Conservation (phyloP, 1,140 invertebrate species). For the Drosophila sucinea region DNA sequence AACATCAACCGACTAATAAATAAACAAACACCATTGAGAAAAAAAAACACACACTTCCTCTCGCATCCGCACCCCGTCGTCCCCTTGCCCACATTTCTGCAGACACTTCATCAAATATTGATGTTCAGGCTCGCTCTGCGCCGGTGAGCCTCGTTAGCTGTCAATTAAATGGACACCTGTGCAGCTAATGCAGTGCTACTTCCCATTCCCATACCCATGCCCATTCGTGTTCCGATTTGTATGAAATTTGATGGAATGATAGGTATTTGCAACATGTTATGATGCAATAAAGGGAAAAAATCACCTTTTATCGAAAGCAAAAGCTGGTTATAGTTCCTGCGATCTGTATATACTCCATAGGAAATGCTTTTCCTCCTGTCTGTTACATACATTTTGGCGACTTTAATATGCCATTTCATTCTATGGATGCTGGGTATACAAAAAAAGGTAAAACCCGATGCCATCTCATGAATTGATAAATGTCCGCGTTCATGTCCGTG, state of each 20-base stretch:
- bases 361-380: neutral
- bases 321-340: too few species aligned
- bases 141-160: constrained; percentile 67
- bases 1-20: too few species aligned
- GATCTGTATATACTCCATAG: too few species aligned
- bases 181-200: constrained; percentile 68
- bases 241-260: too few species aligned
- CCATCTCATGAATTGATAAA: constrained; percentile 69
- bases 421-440: too few species aligned
- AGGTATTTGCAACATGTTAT: too few species aligned
- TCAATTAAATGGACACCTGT: constrained; percentile 79
- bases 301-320: too few species aligned
- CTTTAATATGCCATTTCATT: too few species aligned
- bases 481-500: constrained; percentile 20
- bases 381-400: neutral
- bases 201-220: constrained; percentile 20
- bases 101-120: constrained; percentile 69
- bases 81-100: neutral
- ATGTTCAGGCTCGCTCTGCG: constrained; percentile 49
- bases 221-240: neutral
- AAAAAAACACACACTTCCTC: too few species aligned
- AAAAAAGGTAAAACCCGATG: neutral
- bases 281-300: too few species aligned
- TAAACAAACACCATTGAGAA: too few species aligned
- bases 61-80: too few species aligned